Evolutionary conservation across 23 tunicate genomes (phyloP).

Genomic region (Aplidium turbinatum): DNA sequence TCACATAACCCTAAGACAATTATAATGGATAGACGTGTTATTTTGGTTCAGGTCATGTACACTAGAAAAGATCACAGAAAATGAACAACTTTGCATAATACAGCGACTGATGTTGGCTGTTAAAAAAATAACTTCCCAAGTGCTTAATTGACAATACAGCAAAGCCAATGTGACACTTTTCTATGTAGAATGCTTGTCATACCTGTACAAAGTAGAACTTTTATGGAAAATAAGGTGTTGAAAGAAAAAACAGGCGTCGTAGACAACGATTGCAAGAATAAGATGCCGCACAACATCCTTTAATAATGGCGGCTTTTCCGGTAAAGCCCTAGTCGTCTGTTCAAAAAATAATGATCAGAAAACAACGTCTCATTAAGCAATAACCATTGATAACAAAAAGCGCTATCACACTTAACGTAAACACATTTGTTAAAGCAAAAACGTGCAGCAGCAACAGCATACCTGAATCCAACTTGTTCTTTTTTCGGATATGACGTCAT

Average conservation of each 20-base stretch:
- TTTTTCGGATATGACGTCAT: slow-evolving; percentile 45
- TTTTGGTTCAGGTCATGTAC: too few species aligned
- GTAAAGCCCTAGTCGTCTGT: slow-evolving; percentile 77
- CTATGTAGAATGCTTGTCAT: too few species aligned
- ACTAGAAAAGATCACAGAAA: too few species aligned
- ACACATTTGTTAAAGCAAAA: not conserved
- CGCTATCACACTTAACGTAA: not conserved
- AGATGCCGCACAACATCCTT: slow-evolving; percentile 73
- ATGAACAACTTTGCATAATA: too few species aligned
- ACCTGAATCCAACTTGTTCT: slow-evolving; percentile 85
- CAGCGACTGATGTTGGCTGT: too few species aligned
- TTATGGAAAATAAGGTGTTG: slow-evolving; percentile 64
- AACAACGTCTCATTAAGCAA: too few species aligned
- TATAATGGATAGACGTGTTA: too few species aligned
- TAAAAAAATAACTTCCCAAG: too few species aligned
- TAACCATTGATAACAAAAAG: not conserved
- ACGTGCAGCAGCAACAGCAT: not conserved
- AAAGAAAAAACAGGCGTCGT: slow-evolving; percentile 68
- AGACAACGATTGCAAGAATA: slow-evolving; percentile 54
- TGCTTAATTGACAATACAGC: too few species aligned
- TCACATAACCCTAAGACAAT: too few species aligned
- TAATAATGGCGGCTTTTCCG: slow-evolving; percentile 53
- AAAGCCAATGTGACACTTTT: too few species aligned
- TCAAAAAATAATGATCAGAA: too few species aligned
- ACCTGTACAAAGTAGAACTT: slow-evolving; percentile 70